Conservation (phyloP, 2,797 vertebrate species). For the Ctenosaura bakeri region DNA sequence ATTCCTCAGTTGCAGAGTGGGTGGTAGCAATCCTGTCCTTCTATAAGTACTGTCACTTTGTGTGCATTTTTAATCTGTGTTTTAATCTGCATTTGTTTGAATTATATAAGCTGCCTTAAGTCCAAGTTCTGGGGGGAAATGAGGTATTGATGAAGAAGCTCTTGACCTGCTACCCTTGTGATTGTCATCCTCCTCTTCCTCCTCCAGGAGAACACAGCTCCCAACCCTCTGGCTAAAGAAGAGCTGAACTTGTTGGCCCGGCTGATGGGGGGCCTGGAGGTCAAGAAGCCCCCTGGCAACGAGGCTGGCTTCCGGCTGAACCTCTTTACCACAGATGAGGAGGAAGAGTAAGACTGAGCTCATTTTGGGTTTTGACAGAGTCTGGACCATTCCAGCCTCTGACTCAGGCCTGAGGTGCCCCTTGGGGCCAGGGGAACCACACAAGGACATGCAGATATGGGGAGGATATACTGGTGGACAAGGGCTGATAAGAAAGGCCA, state of each 20-base stretch:
- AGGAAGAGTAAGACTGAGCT: conserved; percentile 90
- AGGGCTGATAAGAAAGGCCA: not conserved
- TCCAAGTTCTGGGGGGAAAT: too few relatives aligned
- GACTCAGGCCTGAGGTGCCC: not conserved
- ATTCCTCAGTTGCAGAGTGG: too few relatives aligned
- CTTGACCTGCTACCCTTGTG: conserved; percentile 7
- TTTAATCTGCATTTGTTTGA: too few relatives aligned
- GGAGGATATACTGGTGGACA: too few relatives aligned
- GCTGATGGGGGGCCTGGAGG: conserved; percentile 92
- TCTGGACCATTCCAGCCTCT: not conserved
- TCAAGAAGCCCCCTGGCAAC: conserved; percentile 82
- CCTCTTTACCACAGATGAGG: conserved; percentile 94
- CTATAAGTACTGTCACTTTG: not conserved
- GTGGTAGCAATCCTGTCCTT: too few relatives aligned
- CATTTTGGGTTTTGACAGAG: conserved; percentile 11
- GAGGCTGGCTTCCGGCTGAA: conserved; percentile 92
- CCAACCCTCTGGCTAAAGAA: conserved; percentile 96
- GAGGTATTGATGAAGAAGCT: too few relatives aligned
- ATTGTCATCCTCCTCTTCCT: conserved; percentile 39
- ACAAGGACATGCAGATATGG: not conserved
- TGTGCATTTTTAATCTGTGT: not conserved
- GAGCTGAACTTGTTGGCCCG: conserved; percentile 94
- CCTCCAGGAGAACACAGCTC: conserved; percentile 87
- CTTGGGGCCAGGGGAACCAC: not conserved
- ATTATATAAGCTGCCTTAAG: too few relatives aligned